A percentile compares a stretch with the other conserved stretches of the same genome.
phyloP scores from a whole-genome alignment of 2,113 vertebrate species.

The Proteles cristata region DNA sequence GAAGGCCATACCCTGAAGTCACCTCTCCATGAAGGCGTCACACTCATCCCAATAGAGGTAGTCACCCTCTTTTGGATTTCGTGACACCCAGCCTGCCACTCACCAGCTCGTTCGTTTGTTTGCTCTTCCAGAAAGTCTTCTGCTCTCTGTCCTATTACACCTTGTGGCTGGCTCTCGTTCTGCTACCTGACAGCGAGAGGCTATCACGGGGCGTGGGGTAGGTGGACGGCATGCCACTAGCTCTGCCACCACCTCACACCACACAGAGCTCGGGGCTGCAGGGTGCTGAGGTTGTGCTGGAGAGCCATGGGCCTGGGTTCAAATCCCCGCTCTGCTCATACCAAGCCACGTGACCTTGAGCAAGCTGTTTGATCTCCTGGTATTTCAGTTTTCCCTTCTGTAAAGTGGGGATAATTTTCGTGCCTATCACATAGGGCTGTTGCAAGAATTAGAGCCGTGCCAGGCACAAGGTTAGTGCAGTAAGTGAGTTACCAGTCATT shows the following conservation, averaged over 20 bases:
- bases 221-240: fast-evolving
- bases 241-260: fast-evolving
- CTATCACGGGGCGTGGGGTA: fast-evolving
- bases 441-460: not conserved
- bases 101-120: fast-evolving
- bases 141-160: no score
- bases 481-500: no score
- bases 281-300: not conserved
- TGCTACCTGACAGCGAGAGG: not conserved
- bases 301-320: not conserved
- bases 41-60: fast-evolving
- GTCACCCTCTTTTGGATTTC: not conserved
- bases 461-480: not conserved
- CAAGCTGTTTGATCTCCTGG: not conserved
- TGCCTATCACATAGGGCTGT: not conserved
- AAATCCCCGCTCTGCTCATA: not conserved
- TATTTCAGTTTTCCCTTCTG: not conserved
- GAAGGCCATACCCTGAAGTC: fast-evolving
- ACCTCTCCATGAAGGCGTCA: no score
- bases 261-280: not conserved
- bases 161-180: not conserved
- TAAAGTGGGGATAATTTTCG: not conserved
- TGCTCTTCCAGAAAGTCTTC: not conserved
- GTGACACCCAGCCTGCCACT: not conserved
- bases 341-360: not conserved